Percentiles rank a stretch among this genome's conserved stretches.
These are phyloP conservation scores for Oreotrochilus melanogaster DNA, from an alignment of 2,113 vertebrate species.

Conservation along the genomic window DNA sequence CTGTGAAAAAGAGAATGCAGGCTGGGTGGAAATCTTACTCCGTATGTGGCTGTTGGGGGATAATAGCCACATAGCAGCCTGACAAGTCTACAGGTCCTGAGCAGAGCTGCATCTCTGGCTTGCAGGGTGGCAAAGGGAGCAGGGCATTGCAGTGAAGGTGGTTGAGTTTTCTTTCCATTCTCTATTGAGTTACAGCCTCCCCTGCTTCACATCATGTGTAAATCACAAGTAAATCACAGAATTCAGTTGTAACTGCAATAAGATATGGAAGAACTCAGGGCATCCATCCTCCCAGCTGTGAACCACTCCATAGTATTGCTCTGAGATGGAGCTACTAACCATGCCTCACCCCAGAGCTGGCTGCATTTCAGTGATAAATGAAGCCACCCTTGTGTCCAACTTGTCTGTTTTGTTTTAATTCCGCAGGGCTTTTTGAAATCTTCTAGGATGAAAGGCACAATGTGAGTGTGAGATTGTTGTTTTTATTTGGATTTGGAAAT, in stretches of 20 bases:
- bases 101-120: not conserved
- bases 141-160: not conserved
- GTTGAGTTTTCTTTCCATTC: not conserved
- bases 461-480: conserved; percentile 53
- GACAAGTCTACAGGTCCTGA: not conserved
- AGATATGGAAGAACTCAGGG: not conserved
- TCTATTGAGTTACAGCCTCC: not conserved
- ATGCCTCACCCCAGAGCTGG: not conserved
- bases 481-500: conserved; percentile 69
- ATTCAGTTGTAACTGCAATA: accelerated
- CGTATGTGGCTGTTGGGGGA: not conserved
- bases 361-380: conserved; percentile 4
- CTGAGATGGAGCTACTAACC: not conserved
- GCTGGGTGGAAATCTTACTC: not conserved
- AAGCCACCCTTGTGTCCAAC: conserved; percentile 35
- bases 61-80: not conserved
- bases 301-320: not conserved
- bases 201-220: not conserved
- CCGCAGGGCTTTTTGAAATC: conserved; percentile 40
- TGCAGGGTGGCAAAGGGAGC: not conserved
- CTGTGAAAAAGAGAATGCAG: not conserved
- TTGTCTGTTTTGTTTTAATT: conserved; percentile 54
- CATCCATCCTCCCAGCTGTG: not conserved
- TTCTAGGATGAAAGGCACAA: conserved; percentile 25
- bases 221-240: not conserved